A percentile compares a stretch with the other conserved stretches of the same genome.
Conservation (phyloP, 2,888 invertebrate genomes). For the Xanthorhoe spadicearia region DNA sequence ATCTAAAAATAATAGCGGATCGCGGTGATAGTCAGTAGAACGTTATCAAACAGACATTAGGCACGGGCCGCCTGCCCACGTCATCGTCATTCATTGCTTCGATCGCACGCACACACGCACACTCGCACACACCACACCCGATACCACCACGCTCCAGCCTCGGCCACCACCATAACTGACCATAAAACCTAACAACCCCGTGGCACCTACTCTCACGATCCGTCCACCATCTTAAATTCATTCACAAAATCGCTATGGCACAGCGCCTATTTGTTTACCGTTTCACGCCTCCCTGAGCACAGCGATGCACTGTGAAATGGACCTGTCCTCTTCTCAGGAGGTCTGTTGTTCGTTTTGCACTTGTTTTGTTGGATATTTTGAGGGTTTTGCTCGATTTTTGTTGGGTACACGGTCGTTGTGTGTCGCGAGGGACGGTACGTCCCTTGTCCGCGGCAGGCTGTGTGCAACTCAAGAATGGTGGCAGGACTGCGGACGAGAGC, state of each 20-base stretch:
- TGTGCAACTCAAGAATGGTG: constrained; percentile 83
- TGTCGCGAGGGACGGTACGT: constrained; percentile 52
- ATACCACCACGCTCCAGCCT: constrained; percentile 38
- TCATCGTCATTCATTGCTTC: constrained; percentile 81
- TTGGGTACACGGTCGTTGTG: constrained; percentile 63
- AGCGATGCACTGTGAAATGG: constrained; percentile 43
- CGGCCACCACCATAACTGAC: constrained; percentile 50
- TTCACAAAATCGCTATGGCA: constrained; percentile 81
- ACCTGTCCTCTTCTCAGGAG: constrained; percentile 44
- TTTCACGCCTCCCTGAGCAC: constrained; percentile 65
- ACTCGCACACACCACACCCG: constrained; percentile 57
- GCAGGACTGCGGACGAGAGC: constrained; percentile 79
- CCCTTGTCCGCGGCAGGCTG: constrained; percentile 53
- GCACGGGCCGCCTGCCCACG: constrained; percentile 62
- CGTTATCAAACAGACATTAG: constrained; percentile 78
- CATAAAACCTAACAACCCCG: constrained; percentile 58
- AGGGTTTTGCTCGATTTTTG: constrained; percentile 67
- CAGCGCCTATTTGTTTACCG: constrained; percentile 77
- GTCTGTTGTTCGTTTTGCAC: constrained; percentile 51
- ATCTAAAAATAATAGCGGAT: constrained; percentile 76
- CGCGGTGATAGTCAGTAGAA: constrained; percentile 46
- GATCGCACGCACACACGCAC: constrained; percentile 75
- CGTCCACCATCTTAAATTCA: constrained; percentile 84
- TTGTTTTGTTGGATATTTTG: constrained; percentile 50
- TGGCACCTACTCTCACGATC: constrained; percentile 63